These are phyloP conservation scores for Oasisia sp. DNA, from an alignment of 2,888 invertebrate species.

Conservation along the genomic window DNA sequence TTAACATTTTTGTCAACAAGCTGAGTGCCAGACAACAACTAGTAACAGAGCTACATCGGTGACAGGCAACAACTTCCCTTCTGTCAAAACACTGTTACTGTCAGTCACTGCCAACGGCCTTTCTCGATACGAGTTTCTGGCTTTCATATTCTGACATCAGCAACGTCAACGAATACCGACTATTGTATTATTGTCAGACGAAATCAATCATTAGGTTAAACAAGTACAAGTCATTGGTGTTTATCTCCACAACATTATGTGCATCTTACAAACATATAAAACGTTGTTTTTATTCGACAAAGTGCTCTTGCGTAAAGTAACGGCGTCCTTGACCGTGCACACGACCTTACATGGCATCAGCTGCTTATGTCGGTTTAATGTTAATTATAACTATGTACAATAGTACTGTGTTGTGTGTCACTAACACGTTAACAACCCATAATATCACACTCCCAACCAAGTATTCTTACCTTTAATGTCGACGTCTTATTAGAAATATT, in stretches of 20 bases:
- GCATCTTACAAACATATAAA: neutral
- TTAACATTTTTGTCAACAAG: neutral
- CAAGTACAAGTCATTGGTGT: neutral
- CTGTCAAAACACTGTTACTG: neutral
- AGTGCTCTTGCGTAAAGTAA: neutral
- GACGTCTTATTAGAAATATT: neutral
- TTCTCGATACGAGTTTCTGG: too few species aligned
- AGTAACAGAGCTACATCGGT: neutral
- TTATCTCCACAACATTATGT: neutral
- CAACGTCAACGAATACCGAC: too few species aligned
- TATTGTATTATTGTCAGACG: neutral
- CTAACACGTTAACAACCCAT: neutral
- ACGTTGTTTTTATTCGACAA: neutral
- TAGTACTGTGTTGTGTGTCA: neutral
- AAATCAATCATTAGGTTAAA: neutral
- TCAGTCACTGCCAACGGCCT: neutral
- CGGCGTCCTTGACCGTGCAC: neutral
- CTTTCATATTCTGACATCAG: too few species aligned
- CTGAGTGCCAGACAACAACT: neutral
- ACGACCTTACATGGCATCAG: slow-evolving; percentile 3
- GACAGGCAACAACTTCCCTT: neutral
- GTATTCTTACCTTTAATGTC: neutral
- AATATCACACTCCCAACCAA: neutral
- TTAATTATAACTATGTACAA: neutral
- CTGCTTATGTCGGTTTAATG: neutral